Evolutionary conservation across 2,797 vertebrate genomes (phyloP).

Genomic region (Peromyscus nudipes): DNA sequence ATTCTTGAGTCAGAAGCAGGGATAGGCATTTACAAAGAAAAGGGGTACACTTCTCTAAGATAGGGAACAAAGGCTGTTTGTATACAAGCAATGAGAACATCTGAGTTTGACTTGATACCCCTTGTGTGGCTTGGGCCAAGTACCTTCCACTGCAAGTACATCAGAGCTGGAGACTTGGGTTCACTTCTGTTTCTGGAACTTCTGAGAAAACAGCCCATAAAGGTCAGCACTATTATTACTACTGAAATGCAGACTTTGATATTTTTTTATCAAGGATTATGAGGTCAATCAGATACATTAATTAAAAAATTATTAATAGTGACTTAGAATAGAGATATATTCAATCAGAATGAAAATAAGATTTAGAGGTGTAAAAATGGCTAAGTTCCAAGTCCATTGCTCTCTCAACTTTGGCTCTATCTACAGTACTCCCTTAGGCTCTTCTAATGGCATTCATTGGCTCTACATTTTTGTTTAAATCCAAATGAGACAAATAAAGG

Average conservation of each 20-base stretch:
- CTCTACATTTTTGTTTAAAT: not conserved
- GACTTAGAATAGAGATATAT: not conserved
- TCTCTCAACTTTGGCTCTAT: not conserved
- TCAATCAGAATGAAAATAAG: not conserved
- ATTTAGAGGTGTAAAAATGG: conserved; percentile 36
- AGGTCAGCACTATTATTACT: not conserved
- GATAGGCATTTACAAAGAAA: not conserved
- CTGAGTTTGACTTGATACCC: not conserved
- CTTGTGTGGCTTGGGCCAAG: not conserved
- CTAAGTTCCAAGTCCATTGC: not conserved
- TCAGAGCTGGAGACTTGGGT: not conserved
- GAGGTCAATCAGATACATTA: not conserved
- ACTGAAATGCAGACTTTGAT: not conserved
- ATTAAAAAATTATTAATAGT: not conserved
- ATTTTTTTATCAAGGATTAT: not conserved
- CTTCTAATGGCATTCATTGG: not conserved
- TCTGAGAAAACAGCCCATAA: not conserved
- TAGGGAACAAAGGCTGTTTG: not conserved
- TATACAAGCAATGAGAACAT: not conserved
- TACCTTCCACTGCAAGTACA: not conserved
- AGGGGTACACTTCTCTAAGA: not conserved
- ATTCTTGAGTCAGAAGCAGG: not conserved
- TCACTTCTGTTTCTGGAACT: not conserved
- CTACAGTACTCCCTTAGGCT: not conserved
- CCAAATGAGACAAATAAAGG: not conserved